Evolutionary conservation across 2,888 invertebrate species (phyloP), one percentile per base, ranked within the genome.

Genomic region (Drosophila gaucha): DNA sequence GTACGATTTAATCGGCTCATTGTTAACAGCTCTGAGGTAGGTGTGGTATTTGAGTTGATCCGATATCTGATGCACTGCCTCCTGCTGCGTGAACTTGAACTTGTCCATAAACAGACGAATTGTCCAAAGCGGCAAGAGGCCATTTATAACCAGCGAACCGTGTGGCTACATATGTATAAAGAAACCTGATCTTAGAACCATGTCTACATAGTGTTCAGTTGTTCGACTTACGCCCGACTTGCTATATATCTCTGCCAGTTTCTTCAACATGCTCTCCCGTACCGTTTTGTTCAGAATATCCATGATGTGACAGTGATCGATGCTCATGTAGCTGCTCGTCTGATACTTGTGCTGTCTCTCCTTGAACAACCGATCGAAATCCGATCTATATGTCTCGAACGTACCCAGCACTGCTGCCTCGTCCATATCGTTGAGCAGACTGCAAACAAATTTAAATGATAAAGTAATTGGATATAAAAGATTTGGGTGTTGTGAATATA

Each of bases 111-210:
- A 89, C 0, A 91, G 68, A 5, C 82, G 75, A 3, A 90, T 68
- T 9, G 90, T 76, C 90, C 90, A 91, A 50, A 90, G 80, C 0
- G 90, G 91, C 47, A 91, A 67, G 41, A 91, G 57, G 0, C 88
- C 91, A 54, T 91, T 91, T 8, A 89, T 72, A 16, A 87, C 77
- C 14, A 91, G 70, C 9, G 86, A 74, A 3, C 43, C 54, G 36
- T 86, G 74, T 1, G 80, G 74, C 91, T 90, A 22, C 6, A 16
- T 28, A n/a, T n/a, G n/a, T n/a, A 36, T 4, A 22, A 41, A 47
- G 1, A 2, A 54, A 47, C 3, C 1, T 28, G 0, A 12, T 10
- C 30, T 39, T 2, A 51, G 9, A 1, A 22, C 22, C 10, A 30
- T 14, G 3, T 16, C 8, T 24, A 26, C 22, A 31, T 50, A 49